Conservation (phyloP, 1,140 invertebrate species). For the Coelopa frigida region DNA sequence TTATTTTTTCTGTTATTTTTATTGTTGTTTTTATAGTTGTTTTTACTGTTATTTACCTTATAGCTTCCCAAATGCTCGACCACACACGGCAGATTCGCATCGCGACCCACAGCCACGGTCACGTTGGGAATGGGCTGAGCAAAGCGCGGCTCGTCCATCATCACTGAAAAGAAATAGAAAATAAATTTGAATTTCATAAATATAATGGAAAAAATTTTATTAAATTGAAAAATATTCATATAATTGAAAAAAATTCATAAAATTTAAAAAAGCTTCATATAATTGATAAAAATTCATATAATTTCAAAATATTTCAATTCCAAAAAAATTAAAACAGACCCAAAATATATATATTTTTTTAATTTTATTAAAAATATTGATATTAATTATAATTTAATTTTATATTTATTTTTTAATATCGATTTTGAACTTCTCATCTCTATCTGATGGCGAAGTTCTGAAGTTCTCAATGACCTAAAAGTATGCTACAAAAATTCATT, state of each 20-base stretch:
- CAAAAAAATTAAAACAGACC: background rate
- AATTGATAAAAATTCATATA: background rate
- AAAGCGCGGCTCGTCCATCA: conserved; percentile 75
- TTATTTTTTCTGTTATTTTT: too few relatives aligned
- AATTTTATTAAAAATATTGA: too few relatives aligned
- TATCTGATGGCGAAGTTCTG: too few relatives aligned
- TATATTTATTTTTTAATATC: too few relatives aligned
- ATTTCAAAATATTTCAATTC: background rate
- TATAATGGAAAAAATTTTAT: background rate
- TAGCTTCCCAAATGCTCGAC: conserved; percentile 80
- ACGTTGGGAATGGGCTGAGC: conserved; percentile 82
- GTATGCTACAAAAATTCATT: too few relatives aligned
- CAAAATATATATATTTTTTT: conserved; percentile 1
- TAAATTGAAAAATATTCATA: background rate
- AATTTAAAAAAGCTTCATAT: background rate
- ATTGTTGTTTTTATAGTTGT: too few relatives aligned
- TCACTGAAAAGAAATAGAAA: conserved; percentile 52
- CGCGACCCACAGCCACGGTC: conserved; percentile 77
- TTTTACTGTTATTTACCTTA: conserved; percentile 57
- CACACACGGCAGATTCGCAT: conserved; percentile 79
- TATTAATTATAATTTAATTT: too few relatives aligned
- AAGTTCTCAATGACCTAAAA: too few relatives aligned
- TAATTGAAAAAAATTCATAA: too few relatives aligned
- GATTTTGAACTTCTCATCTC: too few relatives aligned
- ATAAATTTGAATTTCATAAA: background rate